Evolutionary conservation across 2,113 vertebrate genomes (phyloP).

Genomic region (Seriola rivoliana): DNA sequence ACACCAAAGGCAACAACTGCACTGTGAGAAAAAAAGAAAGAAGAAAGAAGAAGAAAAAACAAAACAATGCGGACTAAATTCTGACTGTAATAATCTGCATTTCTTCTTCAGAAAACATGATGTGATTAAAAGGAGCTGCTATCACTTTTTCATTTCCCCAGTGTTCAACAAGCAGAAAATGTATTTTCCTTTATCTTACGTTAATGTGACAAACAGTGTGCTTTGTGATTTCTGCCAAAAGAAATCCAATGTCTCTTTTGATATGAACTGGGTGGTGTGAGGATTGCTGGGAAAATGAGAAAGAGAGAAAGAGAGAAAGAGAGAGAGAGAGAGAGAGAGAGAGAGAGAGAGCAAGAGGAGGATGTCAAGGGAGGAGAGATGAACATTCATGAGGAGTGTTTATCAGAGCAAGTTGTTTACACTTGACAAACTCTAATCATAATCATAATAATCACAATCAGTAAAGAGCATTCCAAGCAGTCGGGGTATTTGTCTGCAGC

Average conservation of each 20-base stretch:
- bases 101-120: slow-evolving; percentile 33
- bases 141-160: slow-evolving; percentile 36
- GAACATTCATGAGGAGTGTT: slow-evolving; percentile 59
- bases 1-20: slow-evolving; percentile 28
- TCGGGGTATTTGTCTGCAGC: slow-evolving; percentile 35
- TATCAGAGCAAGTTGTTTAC: slow-evolving; percentile 72
- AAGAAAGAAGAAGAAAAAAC: background rate
- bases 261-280: slow-evolving; percentile 64
- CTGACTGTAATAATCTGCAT: slow-evolving; percentile 41
- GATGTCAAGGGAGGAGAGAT: slow-evolving; percentile 52
- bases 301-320: too few relatives aligned
- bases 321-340: too few relatives aligned
- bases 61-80: slow-evolving; percentile 23
- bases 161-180: slow-evolving; percentile 64
- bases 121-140: slow-evolving; percentile 48
- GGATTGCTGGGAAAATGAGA: slow-evolving; percentile 26
- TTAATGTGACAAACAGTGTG: slow-evolving; percentile 71
- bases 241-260: slow-evolving; percentile 72
- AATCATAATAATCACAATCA: slow-evolving; percentile 61
- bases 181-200: slow-evolving; percentile 59
- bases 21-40: background rate
- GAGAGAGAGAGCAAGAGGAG: slow-evolving; percentile 20
- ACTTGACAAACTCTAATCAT: slow-evolving; percentile 72
- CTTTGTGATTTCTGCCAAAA: slow-evolving; percentile 68
- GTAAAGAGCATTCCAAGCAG: slow-evolving; percentile 57